A percentile compares a stretch with the other conserved stretches of the same genome.
These are phyloP conservation scores for Phenacoccus solenopsis DNA, from an alignment of 1,140 invertebrate species.

Conservation along the genomic window DNA sequence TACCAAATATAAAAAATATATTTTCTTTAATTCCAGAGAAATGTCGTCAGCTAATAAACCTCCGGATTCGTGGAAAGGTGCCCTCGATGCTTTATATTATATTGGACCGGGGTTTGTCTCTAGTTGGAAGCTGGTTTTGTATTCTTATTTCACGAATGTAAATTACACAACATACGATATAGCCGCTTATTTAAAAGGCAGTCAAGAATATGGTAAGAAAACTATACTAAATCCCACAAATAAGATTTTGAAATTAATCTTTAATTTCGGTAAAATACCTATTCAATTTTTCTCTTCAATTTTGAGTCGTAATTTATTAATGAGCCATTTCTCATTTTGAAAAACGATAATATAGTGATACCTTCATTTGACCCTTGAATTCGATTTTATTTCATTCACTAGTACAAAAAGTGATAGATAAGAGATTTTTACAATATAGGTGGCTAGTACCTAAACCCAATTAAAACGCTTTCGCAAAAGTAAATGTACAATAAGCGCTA, in stretches of 20 bases:
- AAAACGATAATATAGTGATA: not conserved
- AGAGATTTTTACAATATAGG: not conserved
- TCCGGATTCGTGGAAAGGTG: not conserved
- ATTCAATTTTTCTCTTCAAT: not conserved
- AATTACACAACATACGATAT: not conserved
- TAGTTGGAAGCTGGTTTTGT: not conserved
- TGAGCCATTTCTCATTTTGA: not conserved
- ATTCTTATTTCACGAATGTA: not conserved
- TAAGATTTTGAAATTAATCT: too few relatives aligned
- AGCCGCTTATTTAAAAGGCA: not conserved
- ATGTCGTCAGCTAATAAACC: not conserved
- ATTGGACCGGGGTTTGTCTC: not conserved
- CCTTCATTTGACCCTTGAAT: not conserved
- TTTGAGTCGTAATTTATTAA: not conserved
- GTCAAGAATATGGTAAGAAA: not conserved
- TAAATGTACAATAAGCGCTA: too few relatives aligned
- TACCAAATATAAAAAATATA: too few relatives aligned
- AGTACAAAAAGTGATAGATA: not conserved
- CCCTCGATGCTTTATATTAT: not conserved
- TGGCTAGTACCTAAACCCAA: too few relatives aligned
- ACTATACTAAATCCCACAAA: too few relatives aligned
- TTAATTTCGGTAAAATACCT: too few relatives aligned
- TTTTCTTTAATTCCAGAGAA: not conserved
- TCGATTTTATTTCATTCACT: not conserved
- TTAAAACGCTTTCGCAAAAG: too few relatives aligned